Evolutionary conservation across 2,797 vertebrate species (phyloP).

Genomic region (Monodelphis domestica): DNA sequence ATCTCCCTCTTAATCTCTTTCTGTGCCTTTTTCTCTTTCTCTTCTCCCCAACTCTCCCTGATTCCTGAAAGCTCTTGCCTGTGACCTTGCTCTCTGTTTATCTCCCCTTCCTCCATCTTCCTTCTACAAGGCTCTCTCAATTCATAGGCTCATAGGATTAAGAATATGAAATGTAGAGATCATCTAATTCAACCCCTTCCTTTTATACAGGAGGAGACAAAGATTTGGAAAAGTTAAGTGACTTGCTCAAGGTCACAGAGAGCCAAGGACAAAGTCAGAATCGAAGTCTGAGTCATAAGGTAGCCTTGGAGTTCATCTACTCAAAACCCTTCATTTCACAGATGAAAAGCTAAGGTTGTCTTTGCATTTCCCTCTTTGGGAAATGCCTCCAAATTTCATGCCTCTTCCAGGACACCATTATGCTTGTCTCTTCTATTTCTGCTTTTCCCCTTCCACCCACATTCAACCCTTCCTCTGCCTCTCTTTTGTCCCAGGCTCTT

Average conservation of each 20-base stretch:
- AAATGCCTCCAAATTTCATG: not conserved
- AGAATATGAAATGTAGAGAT: not conserved
- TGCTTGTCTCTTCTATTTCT: not conserved
- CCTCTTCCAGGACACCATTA: not conserved
- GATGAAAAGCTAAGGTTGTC: not conserved
- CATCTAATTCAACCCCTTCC: not conserved
- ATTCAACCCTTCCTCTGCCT: not conserved
- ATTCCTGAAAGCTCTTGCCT: not conserved
- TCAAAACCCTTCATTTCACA: not conserved
- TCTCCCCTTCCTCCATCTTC: not conserved
- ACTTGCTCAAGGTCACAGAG: not conserved
- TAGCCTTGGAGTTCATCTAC: not conserved
- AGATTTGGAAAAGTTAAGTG: not conserved
- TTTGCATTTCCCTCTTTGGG: not conserved
- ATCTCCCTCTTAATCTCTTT: not conserved
- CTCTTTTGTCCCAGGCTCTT: not conserved
- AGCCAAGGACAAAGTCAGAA: not conserved
- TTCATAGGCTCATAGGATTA: not conserved
- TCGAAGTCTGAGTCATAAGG: not conserved
- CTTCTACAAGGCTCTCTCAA: slow-evolving; percentile 7
- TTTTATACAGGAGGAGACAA: not conserved
- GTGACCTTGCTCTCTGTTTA: not conserved
- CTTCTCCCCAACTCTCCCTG: slow-evolving; percentile 3
- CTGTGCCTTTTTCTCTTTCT: not conserved
- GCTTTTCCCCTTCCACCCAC: not conserved